Evolutionary conservation across 2,888 invertebrate genomes (phyloP).

Genomic region (Limulus polyphemus): DNA sequence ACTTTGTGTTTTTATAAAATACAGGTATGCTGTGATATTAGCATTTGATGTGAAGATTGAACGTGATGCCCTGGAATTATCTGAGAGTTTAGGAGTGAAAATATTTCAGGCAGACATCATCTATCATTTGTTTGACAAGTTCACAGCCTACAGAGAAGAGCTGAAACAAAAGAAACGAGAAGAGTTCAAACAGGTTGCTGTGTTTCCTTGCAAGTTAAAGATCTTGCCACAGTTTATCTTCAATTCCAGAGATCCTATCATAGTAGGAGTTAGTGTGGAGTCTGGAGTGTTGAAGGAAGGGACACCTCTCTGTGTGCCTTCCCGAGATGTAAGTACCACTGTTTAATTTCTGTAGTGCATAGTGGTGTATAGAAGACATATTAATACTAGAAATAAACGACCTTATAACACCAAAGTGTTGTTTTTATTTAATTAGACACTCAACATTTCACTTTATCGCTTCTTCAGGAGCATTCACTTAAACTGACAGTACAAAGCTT

Average conservation of each 20-base stretch:
- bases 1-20: conserved; percentile 10
- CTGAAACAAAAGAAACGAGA: conserved; percentile 79
- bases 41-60: conserved; percentile 99
- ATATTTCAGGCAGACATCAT: conserved; percentile 98
- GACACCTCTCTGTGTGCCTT: conserved; percentile 93
- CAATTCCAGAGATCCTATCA: conserved; percentile 96
- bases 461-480: too few relatives aligned
- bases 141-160: conserved; percentile 83
- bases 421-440: too few relatives aligned
- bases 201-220: conserved; percentile 91
- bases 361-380: too few relatives aligned
- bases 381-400: too few relatives aligned
- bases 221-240: conserved; percentile 79
- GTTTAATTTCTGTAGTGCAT: too few relatives aligned
- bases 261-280: conserved; percentile 88
- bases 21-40: conserved; percentile 84
- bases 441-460: too few relatives aligned
- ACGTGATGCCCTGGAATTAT: conserved; percentile 93
- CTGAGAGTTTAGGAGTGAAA: conserved; percentile 81
- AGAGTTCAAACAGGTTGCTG: conserved; percentile 90
- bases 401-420: too few relatives aligned
- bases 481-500: too few relatives aligned
- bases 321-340: conserved; percentile 61
- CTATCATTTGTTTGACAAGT: conserved; percentile 97
- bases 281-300: conserved; percentile 90